Evolutionary conservation across 2,113 vertebrate genomes (phyloP).

Genomic region (Cinclus cinclus): DNA sequence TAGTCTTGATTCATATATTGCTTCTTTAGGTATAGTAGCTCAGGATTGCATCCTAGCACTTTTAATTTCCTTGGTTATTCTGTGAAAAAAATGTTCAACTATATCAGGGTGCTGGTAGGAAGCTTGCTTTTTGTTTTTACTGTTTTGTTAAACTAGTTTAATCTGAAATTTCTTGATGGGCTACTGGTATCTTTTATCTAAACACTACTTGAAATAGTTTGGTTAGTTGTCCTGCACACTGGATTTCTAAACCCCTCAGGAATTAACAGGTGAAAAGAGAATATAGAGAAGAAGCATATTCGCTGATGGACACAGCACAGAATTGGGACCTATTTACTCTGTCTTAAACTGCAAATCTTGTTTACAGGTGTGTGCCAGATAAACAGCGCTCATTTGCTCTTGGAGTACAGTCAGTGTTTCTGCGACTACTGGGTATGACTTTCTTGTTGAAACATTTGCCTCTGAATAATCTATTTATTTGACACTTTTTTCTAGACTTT

Average conservation of each 20-base stretch:
- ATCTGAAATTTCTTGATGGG: not conserved
- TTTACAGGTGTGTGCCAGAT: conserved; percentile 73
- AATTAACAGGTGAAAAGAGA: not conserved
- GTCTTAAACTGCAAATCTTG: not conserved
- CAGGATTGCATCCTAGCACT: not conserved
- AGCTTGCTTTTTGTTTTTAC: not conserved
- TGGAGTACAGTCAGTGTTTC: conserved; percentile 72
- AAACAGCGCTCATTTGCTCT: conserved; percentile 75
- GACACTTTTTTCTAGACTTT: not conserved
- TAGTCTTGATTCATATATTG: not conserved
- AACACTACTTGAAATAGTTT: not conserved
- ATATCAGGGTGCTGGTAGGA: not conserved
- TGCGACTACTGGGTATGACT: conserved; percentile 71
- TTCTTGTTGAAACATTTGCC: not conserved
- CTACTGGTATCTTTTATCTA: not conserved
- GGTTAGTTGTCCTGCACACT: not conserved
- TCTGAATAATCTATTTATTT: not conserved
- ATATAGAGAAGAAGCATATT: not conserved
- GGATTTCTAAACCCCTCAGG: not conserved
- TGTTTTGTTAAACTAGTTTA: not conserved
- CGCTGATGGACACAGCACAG: not conserved
- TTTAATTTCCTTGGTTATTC: not conserved
- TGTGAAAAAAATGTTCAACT: not conserved
- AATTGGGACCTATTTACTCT: not conserved
- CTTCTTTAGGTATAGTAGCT: not conserved